Conservation (phyloP, 2,797 vertebrate species). For the Pelobates cultripes region DNA sequence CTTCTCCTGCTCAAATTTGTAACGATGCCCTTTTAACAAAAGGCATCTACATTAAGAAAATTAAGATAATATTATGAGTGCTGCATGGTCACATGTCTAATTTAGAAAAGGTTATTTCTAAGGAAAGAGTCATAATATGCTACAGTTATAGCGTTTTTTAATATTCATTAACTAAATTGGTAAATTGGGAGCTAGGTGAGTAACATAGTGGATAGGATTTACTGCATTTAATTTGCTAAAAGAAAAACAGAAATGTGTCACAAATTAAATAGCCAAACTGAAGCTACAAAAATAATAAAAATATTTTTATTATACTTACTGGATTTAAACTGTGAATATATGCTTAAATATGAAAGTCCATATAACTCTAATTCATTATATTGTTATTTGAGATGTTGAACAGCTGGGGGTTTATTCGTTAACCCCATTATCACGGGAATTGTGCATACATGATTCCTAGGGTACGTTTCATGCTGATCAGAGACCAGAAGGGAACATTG, state of each 20-base stretch:
- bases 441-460: no score
- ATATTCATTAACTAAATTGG: constrained; percentile 35
- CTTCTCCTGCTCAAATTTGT: constrained; percentile 23
- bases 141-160: constrained; percentile 19
- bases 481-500: no score
- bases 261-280: background rate
- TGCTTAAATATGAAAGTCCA: background rate
- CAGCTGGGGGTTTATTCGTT: no score
- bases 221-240: constrained; percentile 7
- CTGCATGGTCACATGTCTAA: constrained; percentile 26
- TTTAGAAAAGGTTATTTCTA: constrained; percentile 49
- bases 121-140: constrained; percentile 31
- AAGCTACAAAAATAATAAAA: constrained; percentile 13
- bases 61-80: constrained; percentile 15
- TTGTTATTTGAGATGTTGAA: no score
- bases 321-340: background rate
- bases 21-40: constrained; percentile 32
- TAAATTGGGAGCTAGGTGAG: constrained; percentile 2
- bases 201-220: constrained; percentile 10
- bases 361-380: background rate
- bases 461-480: no score
- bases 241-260: background rate
- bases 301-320: constrained; percentile 3
- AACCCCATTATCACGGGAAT: no score
- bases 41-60: constrained; percentile 38